These are phyloP conservation scores for Brachyopa scutellaris DNA, from an alignment of 2,888 invertebrate genomes.

Conservation along the genomic window DNA sequence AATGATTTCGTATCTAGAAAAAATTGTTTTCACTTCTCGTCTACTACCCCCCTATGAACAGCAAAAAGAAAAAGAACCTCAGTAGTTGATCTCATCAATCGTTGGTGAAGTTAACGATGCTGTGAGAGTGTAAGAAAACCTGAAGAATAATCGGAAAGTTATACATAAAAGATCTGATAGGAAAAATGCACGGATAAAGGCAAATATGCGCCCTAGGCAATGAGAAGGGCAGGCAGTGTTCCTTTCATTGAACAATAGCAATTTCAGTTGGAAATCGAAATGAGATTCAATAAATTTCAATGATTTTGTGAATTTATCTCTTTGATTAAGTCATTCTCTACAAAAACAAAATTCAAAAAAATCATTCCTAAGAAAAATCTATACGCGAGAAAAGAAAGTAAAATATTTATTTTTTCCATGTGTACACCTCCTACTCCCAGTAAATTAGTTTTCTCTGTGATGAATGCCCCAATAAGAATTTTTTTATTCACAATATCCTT, in stretches of 20 bases:
- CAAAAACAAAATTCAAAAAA: constrained; percentile 28
- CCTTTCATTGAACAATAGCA: constrained; percentile 66
- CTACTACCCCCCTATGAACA: too few species aligned
- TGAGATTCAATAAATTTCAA: constrained; percentile 70
- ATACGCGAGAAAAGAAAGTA: constrained; percentile 9
- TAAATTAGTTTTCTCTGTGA: constrained; percentile 33
- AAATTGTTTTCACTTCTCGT: too few species aligned
- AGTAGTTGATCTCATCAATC: constrained; percentile 68
- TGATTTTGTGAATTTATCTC: constrained; percentile 70
- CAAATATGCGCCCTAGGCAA: constrained; percentile 64
- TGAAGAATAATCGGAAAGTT: constrained; percentile 43
- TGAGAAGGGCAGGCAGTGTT: constrained; percentile 39
- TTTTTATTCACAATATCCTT: constrained; percentile 23
- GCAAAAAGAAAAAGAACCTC: constrained; percentile 30
- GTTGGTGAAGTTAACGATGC: constrained; percentile 46
- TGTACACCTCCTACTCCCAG: constrained; percentile 3
- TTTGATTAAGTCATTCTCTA: constrained; percentile 65
- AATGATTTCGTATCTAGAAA: not conserved
- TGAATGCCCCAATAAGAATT: constrained; percentile 31
- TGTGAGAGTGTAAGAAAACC: constrained; percentile 34
- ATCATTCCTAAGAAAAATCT: constrained; percentile 18
- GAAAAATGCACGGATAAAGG: constrained; percentile 50
- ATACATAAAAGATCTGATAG: constrained; percentile 39
- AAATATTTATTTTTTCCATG: constrained; percentile 40
- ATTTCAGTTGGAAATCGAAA: constrained; percentile 67